Evolutionary conservation across 2,797 vertebrate species (phyloP), one percentile per base, ranked within the genome.

Genomic region (Hirundo rustica): DNA sequence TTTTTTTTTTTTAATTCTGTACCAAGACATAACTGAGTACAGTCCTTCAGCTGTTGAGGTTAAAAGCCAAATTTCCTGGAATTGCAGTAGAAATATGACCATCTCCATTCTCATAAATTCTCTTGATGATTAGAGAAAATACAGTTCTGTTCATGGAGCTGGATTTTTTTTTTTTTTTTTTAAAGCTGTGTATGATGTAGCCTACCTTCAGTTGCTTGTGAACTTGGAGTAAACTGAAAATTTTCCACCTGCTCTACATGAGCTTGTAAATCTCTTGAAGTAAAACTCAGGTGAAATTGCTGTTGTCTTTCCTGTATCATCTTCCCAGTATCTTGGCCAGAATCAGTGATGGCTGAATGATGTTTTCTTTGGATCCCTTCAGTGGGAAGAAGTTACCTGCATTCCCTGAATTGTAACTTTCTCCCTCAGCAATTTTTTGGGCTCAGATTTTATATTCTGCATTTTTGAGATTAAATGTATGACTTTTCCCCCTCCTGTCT

Each of bases 141-240:
- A 20, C 10, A 20, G 14, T 51, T 13, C 44, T 75, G 26, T 53
- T 87, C n/a, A 23, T 15, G 10, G 25, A 83, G 20, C 40, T 50
- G 16, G 30, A 40, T 34, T 54, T 77, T 64, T 30, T 71, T 26
- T 1, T 1, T 16, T 19, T 26, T 57, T 42, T 60, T 85, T 50
- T n/a, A n/a, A 3, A 29, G 21, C 10, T 45, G 1, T n/a, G 1
- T 48, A 47, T 79, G 48, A 27, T 0, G 0, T 23, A 45, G 3
- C 16, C 26, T 67, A 4, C 38, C 9, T 92, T 57, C 23, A 61
- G 1, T 38, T 72, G 29, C 34, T 68, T 2, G 0, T 81, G 45
- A 14, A 60, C 20, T 55, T 78, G 7, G 23, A 83, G 10, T 51
- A 62, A 88, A 22, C n/a, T 62, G 71, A 73, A 91, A 38, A 66